Evolutionary conservation across 2,888 invertebrate genomes (phyloP), one percentile per base, ranked within the genome.

Genomic region (Lysandra coridon): DNA sequence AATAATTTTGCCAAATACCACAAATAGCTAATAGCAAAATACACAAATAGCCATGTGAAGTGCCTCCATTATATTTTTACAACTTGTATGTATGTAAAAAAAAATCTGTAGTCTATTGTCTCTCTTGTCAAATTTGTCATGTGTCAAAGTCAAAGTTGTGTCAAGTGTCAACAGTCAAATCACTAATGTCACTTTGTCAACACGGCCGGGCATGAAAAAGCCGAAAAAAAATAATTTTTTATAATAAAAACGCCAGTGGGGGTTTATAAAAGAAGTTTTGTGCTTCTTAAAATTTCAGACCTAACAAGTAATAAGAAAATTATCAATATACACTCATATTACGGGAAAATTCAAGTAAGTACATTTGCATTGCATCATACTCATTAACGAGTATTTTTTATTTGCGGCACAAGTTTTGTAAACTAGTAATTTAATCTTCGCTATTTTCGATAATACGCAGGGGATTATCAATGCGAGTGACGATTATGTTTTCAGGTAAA

Each of bases 401-500:
- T 80, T 79, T 76, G 81, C 79, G 53, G 78, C 82, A 82, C 79
- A 82, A 80, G 80, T 79, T 83, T 69, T 23, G 17, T 62, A 80
- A 79, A 75, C 73, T 49, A 69, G 6, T 49, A 3, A 49, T 49
- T 49, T 49, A 49, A 12, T 49, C 49, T 49, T 49, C 49, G 49
- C 10, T 73, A 78, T 57, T 69, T 69, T 78, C 23, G 37, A 40
- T 64, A 57, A 33, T 49, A 49, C 17, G 12, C 30, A 37, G 78
- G 78, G 78, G 80, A 83, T 82, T 81, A 81, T 82, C 80, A 82
- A 86, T 84, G 84, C 84, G 84, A 90, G 90, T 88, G 86, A 87
- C 89, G 88, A 88, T 86, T 91, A 87, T 90, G 82, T 86, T 92
- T 93, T 80, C 93, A 92, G 91, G 83, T 84, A 83, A 82, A 85